phyloP scores from a whole-genome alignment of 2,113 vertebrate genomes.

The Xiphophorus couchianus region DNA sequence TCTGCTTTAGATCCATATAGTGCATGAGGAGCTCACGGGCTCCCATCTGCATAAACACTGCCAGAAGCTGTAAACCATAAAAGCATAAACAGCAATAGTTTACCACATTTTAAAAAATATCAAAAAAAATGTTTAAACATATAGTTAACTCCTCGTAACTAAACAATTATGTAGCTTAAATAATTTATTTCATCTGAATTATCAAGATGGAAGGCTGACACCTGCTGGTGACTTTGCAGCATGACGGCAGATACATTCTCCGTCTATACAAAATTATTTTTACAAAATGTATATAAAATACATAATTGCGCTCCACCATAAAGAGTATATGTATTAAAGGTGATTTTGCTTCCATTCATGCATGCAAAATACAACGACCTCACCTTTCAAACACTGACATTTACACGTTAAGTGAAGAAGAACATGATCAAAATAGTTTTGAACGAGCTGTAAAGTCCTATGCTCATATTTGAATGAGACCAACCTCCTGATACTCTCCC shows the following conservation, averaged over 20 bases:
- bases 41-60: slow-evolving; percentile 98
- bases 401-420: not conserved
- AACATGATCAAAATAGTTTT: too few relatives aligned
- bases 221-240: slow-evolving; percentile 48
- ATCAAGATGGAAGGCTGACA: slow-evolving; percentile 53
- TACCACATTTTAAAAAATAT: not conserved
- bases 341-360: not conserved
- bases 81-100: not conserved
- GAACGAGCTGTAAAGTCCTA: too few relatives aligned
- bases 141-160: not conserved
- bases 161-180: not conserved
- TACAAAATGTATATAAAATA: not conserved
- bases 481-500: slow-evolving; percentile 98
- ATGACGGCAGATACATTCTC: slow-evolving; percentile 1
- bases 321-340: not conserved
- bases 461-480: slow-evolving; percentile 8
- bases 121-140: too few relatives aligned
- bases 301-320: not conserved
- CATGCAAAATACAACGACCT: not conserved
- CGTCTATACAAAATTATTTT: not conserved
- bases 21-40: slow-evolving; percentile 97
- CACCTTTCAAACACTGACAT: not conserved
- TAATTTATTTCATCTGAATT: not conserved
- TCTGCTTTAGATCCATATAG: slow-evolving; percentile 96
- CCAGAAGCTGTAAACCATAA: slow-evolving; percentile 83